phyloP scores from a whole-genome alignment of 2,113 vertebrate species.

The Nesogale talazaci region DNA sequence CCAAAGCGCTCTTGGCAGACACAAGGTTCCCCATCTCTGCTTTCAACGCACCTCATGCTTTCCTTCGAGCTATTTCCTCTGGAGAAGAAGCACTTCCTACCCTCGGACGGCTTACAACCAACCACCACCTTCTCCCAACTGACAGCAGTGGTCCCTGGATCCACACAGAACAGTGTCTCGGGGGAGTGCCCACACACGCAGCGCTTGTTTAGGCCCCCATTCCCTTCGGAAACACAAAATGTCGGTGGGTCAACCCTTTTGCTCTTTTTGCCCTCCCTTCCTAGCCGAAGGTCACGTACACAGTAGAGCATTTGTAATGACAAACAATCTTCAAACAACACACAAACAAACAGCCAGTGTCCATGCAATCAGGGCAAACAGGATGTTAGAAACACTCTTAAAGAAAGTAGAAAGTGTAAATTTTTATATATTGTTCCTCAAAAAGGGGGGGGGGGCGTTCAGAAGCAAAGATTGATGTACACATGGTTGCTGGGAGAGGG shows the following conservation, averaged over 20 bases:
- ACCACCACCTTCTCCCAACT: neutral
- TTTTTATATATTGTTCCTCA: slow-evolving; percentile 37
- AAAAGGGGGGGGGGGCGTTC: neutral
- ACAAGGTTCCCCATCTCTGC: too few relatives aligned
- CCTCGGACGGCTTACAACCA: too few relatives aligned
- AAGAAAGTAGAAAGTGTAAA: neutral
- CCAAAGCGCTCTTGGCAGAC: too few relatives aligned
- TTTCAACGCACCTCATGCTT: neutral
- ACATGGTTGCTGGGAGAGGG: neutral
- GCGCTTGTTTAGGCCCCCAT: neutral
- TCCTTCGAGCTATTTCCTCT: neutral
- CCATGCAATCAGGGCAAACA: neutral
- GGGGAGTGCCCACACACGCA: neutral
- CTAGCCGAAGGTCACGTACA: neutral
- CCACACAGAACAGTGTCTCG: neutral
- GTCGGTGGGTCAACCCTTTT: neutral
- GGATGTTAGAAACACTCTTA: neutral
- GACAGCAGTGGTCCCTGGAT: too few relatives aligned
- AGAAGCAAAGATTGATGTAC: slow-evolving; percentile 24
- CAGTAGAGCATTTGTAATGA: neutral
- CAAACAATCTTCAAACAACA: neutral
- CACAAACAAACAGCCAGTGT: neutral
- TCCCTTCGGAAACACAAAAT: neutral
- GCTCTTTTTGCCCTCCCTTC: neutral
- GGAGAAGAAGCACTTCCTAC: too few relatives aligned